phyloP scores from a whole-genome alignment of 1,140 invertebrate genomes.

The Drosophila ogumai region DNA sequence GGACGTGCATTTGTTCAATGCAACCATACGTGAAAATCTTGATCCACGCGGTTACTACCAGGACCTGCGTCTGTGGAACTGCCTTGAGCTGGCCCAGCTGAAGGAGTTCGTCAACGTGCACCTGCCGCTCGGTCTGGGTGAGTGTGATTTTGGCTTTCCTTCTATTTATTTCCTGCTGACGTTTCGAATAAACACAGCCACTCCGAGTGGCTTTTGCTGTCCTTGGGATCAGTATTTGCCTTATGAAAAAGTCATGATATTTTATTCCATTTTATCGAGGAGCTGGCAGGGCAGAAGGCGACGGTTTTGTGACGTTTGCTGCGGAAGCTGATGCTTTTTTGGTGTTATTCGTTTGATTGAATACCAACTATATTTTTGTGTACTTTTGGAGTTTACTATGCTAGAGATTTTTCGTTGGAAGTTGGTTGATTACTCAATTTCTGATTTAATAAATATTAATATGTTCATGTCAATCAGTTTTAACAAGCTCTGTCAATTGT shows the following conservation, averaged over 20 bases:
- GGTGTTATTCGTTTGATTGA: slow-evolving; percentile 61
- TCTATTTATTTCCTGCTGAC: slow-evolving; percentile 7
- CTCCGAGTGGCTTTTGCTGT: slow-evolving; percentile 33
- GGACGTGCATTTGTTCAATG: slow-evolving; percentile 95
- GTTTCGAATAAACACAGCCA: slow-evolving; percentile 32
- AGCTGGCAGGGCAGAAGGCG: background rate
- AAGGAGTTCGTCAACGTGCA: slow-evolving; percentile 90
- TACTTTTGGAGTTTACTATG: background rate
- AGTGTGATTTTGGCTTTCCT: slow-evolving; percentile 26
- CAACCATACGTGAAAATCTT: slow-evolving; percentile 95
- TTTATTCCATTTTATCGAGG: slow-evolving; percentile 30
- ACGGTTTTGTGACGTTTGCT: background rate
- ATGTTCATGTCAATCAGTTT: slow-evolving; percentile 1
- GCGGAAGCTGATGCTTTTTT: slow-evolving; percentile 60
- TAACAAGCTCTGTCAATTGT: background rate
- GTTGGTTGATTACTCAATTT: background rate
- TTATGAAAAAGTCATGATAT: slow-evolving; percentile 73
- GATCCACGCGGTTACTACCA: slow-evolving; percentile 91
- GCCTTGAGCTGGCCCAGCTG: slow-evolving; percentile 88
- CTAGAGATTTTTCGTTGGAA: background rate
- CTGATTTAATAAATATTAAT: background rate
- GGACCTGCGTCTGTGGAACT: slow-evolving; percentile 92
- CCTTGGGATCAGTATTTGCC: slow-evolving; percentile 37
- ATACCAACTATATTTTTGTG: slow-evolving; percentile 3
- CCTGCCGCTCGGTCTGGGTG: slow-evolving; percentile 89